phyloP scores from a whole-genome alignment of 2,113 vertebrate species.

The Rhinoderma darwinii region DNA sequence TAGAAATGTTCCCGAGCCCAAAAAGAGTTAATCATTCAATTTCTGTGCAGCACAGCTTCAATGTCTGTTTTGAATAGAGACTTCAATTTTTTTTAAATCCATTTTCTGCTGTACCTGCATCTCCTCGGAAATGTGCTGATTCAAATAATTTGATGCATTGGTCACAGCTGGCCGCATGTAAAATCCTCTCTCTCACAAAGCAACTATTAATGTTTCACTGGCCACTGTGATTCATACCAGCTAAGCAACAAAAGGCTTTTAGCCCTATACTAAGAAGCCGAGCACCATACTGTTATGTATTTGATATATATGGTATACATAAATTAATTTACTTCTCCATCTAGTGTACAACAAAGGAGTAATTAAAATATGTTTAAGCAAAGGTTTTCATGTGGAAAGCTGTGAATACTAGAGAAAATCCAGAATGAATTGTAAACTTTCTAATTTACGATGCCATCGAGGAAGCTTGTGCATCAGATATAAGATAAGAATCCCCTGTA shows the following conservation, averaged over 20 bases:
- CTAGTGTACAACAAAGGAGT: background rate
- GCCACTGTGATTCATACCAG: slow-evolving; percentile 5
- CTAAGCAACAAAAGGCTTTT: slow-evolving; percentile 21
- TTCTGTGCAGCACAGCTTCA: background rate
- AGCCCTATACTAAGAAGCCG: background rate
- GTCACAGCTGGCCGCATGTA: slow-evolving; percentile 56
- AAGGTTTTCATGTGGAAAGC: background rate
- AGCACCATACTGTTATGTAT: background rate
- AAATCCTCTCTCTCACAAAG: slow-evolving; percentile 42
- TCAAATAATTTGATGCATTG: slow-evolving; percentile 55
- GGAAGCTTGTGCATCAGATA: background rate
- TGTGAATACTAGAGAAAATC: background rate
- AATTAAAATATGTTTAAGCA: background rate
- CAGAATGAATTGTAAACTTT: background rate
- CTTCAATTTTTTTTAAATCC: slow-evolving; percentile 9
- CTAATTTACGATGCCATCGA: background rate
- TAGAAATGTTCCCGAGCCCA: background rate
- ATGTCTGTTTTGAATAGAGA: slow-evolving; percentile 10
- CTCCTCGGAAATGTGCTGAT: slow-evolving; percentile 54
- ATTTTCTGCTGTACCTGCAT: slow-evolving; percentile 48
- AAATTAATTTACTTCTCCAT: background rate
- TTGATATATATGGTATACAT: background rate
- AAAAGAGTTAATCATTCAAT: slow-evolving; percentile 25
- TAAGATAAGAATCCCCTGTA: background rate
- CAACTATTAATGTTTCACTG: slow-evolving; percentile 47